Base-by-base conservation (phyloP, 2,888 invertebrate species). In the Aricia artaxerxes region DNA sequence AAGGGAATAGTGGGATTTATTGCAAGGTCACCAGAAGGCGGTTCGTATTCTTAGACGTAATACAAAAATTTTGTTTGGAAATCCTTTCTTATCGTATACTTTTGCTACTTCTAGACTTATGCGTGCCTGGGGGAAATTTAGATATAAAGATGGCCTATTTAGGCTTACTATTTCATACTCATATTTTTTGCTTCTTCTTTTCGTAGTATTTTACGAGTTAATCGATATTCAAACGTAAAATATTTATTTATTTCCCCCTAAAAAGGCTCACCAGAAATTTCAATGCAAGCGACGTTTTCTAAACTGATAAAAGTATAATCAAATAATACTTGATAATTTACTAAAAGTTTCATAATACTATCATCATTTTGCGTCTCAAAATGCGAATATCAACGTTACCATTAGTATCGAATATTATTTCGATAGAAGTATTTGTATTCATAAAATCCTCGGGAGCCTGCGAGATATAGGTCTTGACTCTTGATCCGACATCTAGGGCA, bases 371-470 rank as follows among this genome's bases (percentile, higher is more conserved):
- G 49, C 31, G 11, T 11, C 31, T 9, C 31, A 64, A 64, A 64
- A 64, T 31, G 31, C 31, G 31, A 31, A 64, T 9, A 64, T 61
- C 44, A 61, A 7, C 5, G 2, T 31, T 64, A 64, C 64, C 64
- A 64, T 64, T 31, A 11, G 11, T 13, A 64, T 64, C 11, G 64
- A 64, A 64, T 64, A 64, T 61, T 24, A 61, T 64, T 64, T 35
- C 11, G 64, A 64, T 31, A 73, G 24, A 73, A 49, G 49, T 49
- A 44, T 40, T 73, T 31, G 75, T 75, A 75, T 75, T 75, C 75
- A 75, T 75, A 75, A 75, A 49, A 53, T 75, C 75, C 75, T n/a
- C 40, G 9, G 64, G 31, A 11, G 75, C 49, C 75, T 75, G 75
- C 75, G 31, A 53, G 53, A 73, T 73, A 75, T 75, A 24, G 73